A percentile compares a stretch with the other conserved stretches of the same genome.
These are phyloP conservation scores for Calyptomena viridis DNA, from an alignment of 2,113 vertebrate species.

Conservation along the genomic window DNA sequence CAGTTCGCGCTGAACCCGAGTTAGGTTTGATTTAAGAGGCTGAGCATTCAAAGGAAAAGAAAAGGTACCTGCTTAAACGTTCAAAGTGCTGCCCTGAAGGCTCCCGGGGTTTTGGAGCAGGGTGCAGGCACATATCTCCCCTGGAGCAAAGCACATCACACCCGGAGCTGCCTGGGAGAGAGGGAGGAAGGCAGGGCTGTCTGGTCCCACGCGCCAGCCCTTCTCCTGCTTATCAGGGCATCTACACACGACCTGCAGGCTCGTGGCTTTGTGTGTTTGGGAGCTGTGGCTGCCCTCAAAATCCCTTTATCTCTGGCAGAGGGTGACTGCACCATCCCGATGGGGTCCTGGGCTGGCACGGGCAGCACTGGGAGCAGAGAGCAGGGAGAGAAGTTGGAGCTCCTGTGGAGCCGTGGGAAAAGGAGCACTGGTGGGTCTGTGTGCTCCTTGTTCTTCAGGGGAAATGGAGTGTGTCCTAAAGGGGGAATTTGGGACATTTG, in stretches of 20 bases:
- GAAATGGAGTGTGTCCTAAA: not conserved
- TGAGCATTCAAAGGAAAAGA: not conserved
- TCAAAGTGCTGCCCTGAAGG: constrained; percentile 7
- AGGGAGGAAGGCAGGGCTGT: not conserved
- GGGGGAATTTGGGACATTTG: not conserved
- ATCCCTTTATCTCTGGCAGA: too few relatives aligned
- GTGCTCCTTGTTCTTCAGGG: not conserved
- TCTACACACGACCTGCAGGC: not conserved
- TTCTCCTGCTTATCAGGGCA: not conserved
- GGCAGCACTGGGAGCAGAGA: not conserved
- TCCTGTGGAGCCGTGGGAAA: not conserved
- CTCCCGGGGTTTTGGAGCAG: not conserved
- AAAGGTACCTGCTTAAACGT: constrained; percentile 12
- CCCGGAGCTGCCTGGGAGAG: not conserved
- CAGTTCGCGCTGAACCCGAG: not conserved
- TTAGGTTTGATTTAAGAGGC: constrained; percentile 44
- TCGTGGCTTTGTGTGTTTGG: not conserved
- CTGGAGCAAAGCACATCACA: not conserved
- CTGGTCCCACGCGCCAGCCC: not conserved
- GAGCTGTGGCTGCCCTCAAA: not conserved
- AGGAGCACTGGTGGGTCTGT: accelerated
- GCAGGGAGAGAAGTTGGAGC: not conserved
- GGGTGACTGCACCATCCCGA: not conserved
- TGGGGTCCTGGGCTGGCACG: not conserved
- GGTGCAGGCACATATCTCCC: not conserved